Percentiles rank a stretch among this genome's conserved stretches.
Conservation (phyloP, 2,888 invertebrate species). For the Acronicta psi region DNA sequence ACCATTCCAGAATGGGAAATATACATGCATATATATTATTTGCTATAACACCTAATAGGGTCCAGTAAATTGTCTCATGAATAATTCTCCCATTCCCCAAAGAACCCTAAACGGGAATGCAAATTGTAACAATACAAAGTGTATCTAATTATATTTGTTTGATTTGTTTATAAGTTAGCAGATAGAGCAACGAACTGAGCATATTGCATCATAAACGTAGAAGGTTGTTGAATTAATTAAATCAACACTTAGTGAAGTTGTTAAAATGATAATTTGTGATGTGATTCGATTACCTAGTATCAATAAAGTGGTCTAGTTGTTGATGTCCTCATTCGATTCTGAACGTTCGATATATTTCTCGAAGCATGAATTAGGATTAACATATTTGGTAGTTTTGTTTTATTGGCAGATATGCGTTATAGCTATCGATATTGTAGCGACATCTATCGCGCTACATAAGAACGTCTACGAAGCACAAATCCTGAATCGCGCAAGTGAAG, state of each 20-base stretch:
- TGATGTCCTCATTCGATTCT: background rate
- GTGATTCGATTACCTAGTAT: conserved; percentile 22
- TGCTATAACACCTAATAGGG: conserved; percentile 5
- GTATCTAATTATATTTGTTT: conserved; percentile 50
- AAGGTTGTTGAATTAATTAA: conserved; percentile 45
- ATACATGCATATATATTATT: background rate
- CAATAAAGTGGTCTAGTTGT: conserved; percentile 2
- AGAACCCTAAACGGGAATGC: conserved; percentile 42
- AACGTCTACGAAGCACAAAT: no score
- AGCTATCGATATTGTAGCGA: no score
- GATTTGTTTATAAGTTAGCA: conserved; percentile 50
- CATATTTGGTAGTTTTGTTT: no score
- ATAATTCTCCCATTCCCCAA: conserved; percentile 23
- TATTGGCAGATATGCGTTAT: no score
- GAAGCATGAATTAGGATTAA: no score
- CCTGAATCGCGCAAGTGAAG: no score
- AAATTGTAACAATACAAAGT: conserved; percentile 47
- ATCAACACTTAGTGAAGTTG: conserved; percentile 22
- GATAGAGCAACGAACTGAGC: conserved; percentile 59
- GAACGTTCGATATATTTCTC: no score
- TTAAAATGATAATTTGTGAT: conserved; percentile 42
- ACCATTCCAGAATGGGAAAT: background rate
- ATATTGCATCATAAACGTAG: conserved; percentile 59
- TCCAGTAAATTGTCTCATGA: background rate
- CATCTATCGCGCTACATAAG: no score